Evolutionary conservation across 2,797 vertebrate species (phyloP).

Genomic region (Spheniscus humboldti): DNA sequence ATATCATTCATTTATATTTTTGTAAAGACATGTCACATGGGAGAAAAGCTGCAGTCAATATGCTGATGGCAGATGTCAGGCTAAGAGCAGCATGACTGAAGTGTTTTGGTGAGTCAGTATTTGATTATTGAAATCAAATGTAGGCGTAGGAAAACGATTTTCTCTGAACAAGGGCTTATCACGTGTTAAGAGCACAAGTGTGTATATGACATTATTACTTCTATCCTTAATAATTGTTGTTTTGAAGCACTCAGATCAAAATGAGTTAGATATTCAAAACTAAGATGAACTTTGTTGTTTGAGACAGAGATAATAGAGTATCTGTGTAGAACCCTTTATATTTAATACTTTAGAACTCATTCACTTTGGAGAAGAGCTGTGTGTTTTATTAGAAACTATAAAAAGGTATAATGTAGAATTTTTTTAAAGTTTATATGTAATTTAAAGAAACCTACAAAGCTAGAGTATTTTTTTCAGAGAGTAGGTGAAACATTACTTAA

Average conservation of each 20-base stretch:
- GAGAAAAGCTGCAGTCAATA: neutral
- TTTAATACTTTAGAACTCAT: neutral
- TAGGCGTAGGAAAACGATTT: neutral
- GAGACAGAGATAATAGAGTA: neutral
- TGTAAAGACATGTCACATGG: neutral
- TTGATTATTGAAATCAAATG: constrained; percentile 16
- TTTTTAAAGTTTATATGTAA: neutral
- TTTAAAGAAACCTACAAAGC: neutral
- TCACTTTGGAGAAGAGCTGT: neutral
- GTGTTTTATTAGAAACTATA: neutral
- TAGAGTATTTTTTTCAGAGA: neutral
- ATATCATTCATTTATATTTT: neutral
- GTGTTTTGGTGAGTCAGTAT: constrained; percentile 34
- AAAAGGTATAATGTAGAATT: neutral
- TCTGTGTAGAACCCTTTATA: neutral
- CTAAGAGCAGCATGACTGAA: constrained; percentile 15
- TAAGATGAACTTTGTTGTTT: neutral
- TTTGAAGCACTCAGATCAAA: neutral
- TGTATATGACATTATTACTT: neutral
- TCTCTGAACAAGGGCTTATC: neutral
- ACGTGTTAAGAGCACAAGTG: neutral
- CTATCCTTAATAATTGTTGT: neutral
- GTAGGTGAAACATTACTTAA: neutral
- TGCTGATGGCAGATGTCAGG: neutral
- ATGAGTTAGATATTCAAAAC: neutral